These are phyloP conservation scores for Desmodus rotundus DNA, from an alignment of 2,113 vertebrate species.

Conservation along the genomic window DNA sequence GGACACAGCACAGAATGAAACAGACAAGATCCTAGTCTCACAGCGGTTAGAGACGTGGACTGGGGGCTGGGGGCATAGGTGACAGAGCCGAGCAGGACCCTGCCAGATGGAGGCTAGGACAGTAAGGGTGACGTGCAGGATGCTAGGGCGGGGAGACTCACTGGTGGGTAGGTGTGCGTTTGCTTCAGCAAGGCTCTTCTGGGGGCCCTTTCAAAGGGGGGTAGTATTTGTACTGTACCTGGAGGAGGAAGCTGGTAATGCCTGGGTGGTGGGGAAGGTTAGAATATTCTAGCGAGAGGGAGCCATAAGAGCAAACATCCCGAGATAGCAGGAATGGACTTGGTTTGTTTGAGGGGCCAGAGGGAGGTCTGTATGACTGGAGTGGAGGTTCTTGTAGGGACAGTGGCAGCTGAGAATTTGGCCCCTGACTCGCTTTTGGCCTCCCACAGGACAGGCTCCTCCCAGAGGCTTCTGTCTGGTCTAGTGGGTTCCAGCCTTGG, in stretches of 20 bases:
- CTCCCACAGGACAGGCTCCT: background rate
- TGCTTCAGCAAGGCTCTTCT: background rate
- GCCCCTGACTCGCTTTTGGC: background rate
- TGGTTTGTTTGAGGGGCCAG: background rate
- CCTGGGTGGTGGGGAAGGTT: background rate
- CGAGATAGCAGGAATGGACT: background rate
- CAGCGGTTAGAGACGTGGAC: background rate
- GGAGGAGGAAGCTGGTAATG: background rate
- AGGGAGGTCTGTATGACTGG: background rate
- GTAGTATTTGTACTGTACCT: background rate
- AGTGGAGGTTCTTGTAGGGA: background rate
- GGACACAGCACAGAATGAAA: background rate
- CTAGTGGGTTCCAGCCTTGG: background rate
- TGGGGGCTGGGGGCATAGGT: fast-evolving
- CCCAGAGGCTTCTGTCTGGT: background rate
- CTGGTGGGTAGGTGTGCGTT: too few relatives aligned
- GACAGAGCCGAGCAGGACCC: too few relatives aligned
- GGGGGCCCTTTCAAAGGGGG: background rate
- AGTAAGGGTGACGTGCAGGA: background rate
- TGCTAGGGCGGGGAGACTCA: background rate
- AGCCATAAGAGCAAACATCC: background rate
- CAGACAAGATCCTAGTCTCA: background rate
- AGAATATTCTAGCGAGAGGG: background rate
- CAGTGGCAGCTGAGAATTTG: background rate
- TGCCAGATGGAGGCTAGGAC: background rate